A percentile compares a stretch with the other conserved stretches of the same genome.
These are phyloP conservation scores for Cerastis leucographa DNA, from an alignment of 2,888 invertebrate genomes.

Conservation along the genomic window DNA sequence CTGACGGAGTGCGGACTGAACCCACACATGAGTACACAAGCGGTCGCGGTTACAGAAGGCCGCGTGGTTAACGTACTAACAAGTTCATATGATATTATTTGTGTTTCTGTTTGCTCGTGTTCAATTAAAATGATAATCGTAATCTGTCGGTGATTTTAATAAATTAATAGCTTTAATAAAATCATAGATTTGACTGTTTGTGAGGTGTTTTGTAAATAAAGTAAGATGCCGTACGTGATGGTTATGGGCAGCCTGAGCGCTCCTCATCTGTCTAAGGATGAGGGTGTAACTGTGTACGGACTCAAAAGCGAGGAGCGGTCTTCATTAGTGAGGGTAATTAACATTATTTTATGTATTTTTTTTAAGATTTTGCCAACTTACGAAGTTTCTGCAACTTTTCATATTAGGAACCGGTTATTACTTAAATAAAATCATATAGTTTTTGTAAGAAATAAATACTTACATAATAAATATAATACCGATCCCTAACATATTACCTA, in stretches of 20 bases:
- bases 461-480: neutral
- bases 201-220: conserved; percentile 56
- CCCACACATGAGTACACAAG: conserved; percentile 81
- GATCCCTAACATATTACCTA: neutral
- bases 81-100: conserved; percentile 35
- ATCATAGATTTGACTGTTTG: conserved; percentile 22
- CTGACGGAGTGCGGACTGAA: conserved; percentile 82
- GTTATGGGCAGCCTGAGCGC: conserved; percentile 88
- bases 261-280: conserved; percentile 86
- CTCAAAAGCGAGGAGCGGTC: conserved; percentile 87
- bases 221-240: conserved; percentile 88
- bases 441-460: neutral
- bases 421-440: neutral
- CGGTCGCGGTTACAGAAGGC: conserved; percentile 72
- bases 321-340: conserved; percentile 76
- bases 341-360: neutral
- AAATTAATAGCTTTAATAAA: conserved; percentile 42
- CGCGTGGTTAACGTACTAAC: conserved; percentile 72
- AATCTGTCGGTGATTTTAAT: conserved; percentile 73
- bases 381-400: neutral
- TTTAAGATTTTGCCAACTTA: neutral
- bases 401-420: neutral
- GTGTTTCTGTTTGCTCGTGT: conserved; percentile 35
- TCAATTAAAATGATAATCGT: conserved; percentile 76
- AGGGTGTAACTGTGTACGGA: conserved; percentile 87